Evolutionary conservation across 2,113 vertebrate genomes (phyloP).

Genomic region (Hiodon alosoides): DNA sequence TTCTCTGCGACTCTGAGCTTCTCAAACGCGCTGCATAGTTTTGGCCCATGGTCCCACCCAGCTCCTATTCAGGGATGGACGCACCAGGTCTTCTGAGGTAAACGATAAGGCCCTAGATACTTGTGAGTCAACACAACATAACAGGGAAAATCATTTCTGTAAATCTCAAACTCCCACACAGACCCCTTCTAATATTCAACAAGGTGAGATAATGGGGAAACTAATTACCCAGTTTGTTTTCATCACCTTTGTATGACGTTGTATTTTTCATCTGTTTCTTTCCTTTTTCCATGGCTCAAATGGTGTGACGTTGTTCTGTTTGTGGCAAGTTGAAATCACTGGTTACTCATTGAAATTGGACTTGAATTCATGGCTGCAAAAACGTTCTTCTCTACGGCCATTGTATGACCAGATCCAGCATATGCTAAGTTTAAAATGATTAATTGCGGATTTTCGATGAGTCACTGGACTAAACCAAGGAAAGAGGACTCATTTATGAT

Average conservation of each 20-base stretch:
- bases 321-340: slow-evolving; percentile 16
- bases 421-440: slow-evolving; percentile 18
- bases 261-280: neutral
- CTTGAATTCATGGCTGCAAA: slow-evolving; percentile 25
- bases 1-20: too few species aligned
- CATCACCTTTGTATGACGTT: slow-evolving; percentile 2
- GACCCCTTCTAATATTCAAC: neutral
- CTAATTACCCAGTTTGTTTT: slow-evolving; percentile 26
- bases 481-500: slow-evolving; percentile 32
- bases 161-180: slow-evolving; percentile 26
- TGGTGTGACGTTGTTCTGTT: slow-evolving; percentile 27
- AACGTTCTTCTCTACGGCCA: slow-evolving; percentile 5
- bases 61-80: neutral
- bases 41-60: slow-evolving; percentile 2
- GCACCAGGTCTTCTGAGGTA: neutral
- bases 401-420: slow-evolving; percentile 25
- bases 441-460: slow-evolving; percentile 29
- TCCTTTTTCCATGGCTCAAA: slow-evolving; percentile 19
- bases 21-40: too few species aligned
- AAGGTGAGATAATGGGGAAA: slow-evolving; percentile 30
- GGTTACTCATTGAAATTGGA: slow-evolving; percentile 29
- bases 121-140: neutral
- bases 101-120: neutral
- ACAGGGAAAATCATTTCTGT: slow-evolving; percentile 34
- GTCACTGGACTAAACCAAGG: slow-evolving; percentile 33